Evolutionary conservation across 92 coral and sea anemone species (phyloP), one percentile per base, ranked within the genome.

Genomic region (Metridium senile): DNA sequence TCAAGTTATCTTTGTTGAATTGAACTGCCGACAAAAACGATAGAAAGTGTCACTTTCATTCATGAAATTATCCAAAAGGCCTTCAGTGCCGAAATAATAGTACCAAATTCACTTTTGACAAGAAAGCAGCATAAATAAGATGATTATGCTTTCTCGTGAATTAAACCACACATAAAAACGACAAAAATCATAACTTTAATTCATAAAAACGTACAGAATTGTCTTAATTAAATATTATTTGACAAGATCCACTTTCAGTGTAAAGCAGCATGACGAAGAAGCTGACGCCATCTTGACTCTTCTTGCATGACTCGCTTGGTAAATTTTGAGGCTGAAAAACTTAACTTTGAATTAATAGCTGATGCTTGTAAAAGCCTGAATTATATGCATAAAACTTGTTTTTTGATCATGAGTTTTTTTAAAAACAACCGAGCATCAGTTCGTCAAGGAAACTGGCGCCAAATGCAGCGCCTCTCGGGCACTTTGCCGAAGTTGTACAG

Each of bases 31-130:
- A 16, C 9, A 26, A 59, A 59, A 22, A 6, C 22, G 18, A 22
- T 26, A 59, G 22, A 59, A 59, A 59, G 22, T 30, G 4, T 59
- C 66, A 59, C 66, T 59, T 59, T 59, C 9, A 59, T 59, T 59
- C 66, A 59, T 59, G 66, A 59, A 7, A 23, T 59, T 2, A 7
- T 2, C 32, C 7, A 10, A n/a, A 54, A 54, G 61, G n/a, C n/a
- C n/a, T n/a, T n/a, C n/a, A n/a, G n/a, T n/a, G n/a, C n/a, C n/a
- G n/a, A n/a, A n/a, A n/a, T n/a, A n/a, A n/a, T n/a, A n/a, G n/a
- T n/a, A n/a, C n/a, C n/a, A n/a, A n/a, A n/a, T n/a, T n/a, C n/a
- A n/a, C n/a, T n/a, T n/a, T n/a, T n/a, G n/a, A n/a, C n/a, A n/a
- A n/a, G n/a, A n/a, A n/a, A n/a, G n/a, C n/a, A n/a, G n/a, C n/a